Percentiles rank a stretch among this genome's conserved stretches.
Conservation (phyloP, 1,140 invertebrate species). For the Carcinoscorpius rotundicauda region DNA sequence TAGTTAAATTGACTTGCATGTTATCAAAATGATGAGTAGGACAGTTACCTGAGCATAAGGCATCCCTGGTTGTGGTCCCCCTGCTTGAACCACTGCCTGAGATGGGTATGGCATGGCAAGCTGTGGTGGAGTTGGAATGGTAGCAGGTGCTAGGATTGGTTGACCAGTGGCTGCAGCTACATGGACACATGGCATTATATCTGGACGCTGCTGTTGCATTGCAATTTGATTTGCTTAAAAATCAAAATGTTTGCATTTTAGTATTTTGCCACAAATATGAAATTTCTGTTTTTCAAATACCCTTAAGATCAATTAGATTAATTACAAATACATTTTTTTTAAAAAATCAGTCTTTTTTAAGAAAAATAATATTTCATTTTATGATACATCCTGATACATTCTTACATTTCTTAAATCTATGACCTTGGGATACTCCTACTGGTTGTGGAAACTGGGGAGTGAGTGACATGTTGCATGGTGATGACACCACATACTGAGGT, state of each 20-base stretch:
- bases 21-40: too few relatives aligned
- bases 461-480: slow-evolving; percentile 11
- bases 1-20: too few relatives aligned
- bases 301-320: too few relatives aligned
- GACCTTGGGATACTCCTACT: slow-evolving; percentile 10
- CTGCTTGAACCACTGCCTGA: neutral
- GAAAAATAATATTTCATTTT: too few relatives aligned
- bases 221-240: too few relatives aligned
- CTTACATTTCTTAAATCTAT: slow-evolving; percentile 17
- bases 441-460: slow-evolving; percentile 12
- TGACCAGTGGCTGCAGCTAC: slow-evolving; percentile 1
- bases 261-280: too few relatives aligned
- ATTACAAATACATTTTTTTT: too few relatives aligned
- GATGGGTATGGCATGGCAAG: neutral
- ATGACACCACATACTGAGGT: slow-evolving; percentile 16
- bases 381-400: neutral
- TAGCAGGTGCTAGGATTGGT: neutral
- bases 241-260: too few relatives aligned
- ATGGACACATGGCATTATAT: neutral
- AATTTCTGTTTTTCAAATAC: too few relatives aligned
- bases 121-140: neutral
- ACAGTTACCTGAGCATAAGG: too few relatives aligned
- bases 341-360: too few relatives aligned
- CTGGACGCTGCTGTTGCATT: neutral
- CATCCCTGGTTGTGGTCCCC: too few relatives aligned